Percentiles rank a stretch among this genome's conserved stretches.
These are phyloP conservation scores for Pandemis corylana DNA, from an alignment of 2,888 invertebrate genomes.

Conservation along the genomic window DNA sequence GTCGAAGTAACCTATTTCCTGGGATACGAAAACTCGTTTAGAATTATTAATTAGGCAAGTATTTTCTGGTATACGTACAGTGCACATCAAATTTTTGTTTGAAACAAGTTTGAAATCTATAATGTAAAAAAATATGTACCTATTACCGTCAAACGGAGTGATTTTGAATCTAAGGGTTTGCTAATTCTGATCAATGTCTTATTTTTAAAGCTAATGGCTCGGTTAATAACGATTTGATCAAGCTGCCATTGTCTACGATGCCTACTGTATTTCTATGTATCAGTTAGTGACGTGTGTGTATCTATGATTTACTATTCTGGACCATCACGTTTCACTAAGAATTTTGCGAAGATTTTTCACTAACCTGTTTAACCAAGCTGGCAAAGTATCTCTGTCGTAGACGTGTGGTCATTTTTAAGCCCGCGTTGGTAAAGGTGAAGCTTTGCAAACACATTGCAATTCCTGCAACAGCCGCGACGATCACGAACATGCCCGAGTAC, in stretches of 20 bases:
- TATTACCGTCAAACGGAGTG: no score
- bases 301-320: background rate
- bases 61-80: background rate
- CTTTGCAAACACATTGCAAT: conserved; percentile 85
- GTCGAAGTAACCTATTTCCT: conserved; percentile 84
- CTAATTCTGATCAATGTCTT: no score
- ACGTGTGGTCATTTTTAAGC: conserved; percentile 87
- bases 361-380: conserved; percentile 74
- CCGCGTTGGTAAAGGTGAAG: conserved; percentile 87
- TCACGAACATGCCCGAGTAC: conserved; percentile 83
- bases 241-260: no score
- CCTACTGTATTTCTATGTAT: no score
- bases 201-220: no score
- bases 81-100: no score
- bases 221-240: no score
- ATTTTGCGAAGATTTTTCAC: background rate
- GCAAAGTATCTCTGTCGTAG: conserved; percentile 60
- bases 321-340: background rate
- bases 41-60: background rate
- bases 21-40: background rate
- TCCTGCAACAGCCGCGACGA: conserved; percentile 84
- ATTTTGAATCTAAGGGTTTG: no score
- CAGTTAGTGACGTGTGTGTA: background rate
- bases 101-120: no score
- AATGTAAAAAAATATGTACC: no score